Evolutionary conservation across 1,140 invertebrate species (phyloP).

Genomic region (Acromyrmex echinatior): DNA sequence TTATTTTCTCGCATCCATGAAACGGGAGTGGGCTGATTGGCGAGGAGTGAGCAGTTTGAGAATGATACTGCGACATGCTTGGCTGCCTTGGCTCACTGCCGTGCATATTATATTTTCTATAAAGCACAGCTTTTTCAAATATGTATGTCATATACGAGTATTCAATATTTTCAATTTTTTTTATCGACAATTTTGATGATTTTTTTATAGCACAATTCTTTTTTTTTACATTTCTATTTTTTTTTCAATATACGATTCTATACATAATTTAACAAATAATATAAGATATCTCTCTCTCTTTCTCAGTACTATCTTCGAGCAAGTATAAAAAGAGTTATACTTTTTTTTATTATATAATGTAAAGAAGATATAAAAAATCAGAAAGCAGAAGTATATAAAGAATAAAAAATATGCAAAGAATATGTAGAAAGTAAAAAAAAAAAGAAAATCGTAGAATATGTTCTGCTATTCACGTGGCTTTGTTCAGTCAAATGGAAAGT

Average conservation of each 20-base stretch:
- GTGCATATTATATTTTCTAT: conserved; percentile 18
- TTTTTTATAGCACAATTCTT: not conserved
- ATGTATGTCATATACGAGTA: not conserved
- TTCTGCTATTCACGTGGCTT: conserved; percentile 24
- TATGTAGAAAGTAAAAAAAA: not conserved
- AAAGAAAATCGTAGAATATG: not conserved
- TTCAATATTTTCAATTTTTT: conserved; percentile 13
- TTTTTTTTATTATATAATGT: not conserved
- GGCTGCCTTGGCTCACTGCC: not conserved
- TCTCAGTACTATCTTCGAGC: not conserved
- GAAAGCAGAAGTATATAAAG: not conserved
- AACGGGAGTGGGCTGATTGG: conserved; percentile 12
- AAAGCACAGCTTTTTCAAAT: not conserved
- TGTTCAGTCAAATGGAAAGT: conserved; percentile 29
- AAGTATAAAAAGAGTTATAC: not conserved
- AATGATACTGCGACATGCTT: conserved; percentile 31
- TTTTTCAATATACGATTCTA: not conserved
- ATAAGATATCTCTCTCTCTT: not conserved
- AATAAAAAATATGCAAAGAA: conserved; percentile 28
- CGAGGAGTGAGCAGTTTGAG: not conserved
- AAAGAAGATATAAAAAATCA: conserved; percentile 6
- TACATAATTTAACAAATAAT: not conserved
- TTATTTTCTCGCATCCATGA: conserved; percentile 33
- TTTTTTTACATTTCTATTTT: not conserved
- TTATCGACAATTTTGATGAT: not conserved